These are phyloP conservation scores for Acronicta psi DNA, from an alignment of 2,888 invertebrate species.

Conservation along the genomic window DNA sequence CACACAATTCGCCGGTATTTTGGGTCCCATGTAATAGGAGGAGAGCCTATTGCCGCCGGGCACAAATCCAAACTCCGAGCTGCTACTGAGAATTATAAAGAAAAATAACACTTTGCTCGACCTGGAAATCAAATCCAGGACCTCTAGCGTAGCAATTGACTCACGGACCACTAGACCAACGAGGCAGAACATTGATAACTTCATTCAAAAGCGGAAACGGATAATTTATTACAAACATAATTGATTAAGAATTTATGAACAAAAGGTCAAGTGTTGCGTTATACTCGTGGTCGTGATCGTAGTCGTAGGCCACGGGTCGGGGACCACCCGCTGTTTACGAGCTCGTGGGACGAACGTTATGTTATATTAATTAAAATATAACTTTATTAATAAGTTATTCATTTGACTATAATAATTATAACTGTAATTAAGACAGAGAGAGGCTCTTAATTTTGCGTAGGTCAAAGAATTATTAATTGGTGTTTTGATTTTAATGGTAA, in stretches of 20 bases:
- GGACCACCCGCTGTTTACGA: constrained; percentile 50
- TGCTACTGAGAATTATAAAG: no score
- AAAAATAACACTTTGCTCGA: background rate
- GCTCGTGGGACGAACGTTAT: constrained; percentile 47
- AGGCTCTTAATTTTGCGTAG: background rate
- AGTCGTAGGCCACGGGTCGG: constrained; percentile 4
- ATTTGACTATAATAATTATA: constrained; percentile 32
- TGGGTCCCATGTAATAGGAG: no score
- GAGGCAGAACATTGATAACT: constrained; percentile 42
- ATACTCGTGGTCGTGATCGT: no score
- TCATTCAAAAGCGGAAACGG: constrained; percentile 38
- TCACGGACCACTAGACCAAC: no score
- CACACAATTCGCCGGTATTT: no score
- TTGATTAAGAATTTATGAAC: constrained; percentile 53
- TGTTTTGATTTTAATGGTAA: no score
- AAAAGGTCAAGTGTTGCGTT: constrained; percentile 37
- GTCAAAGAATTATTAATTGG: no score
- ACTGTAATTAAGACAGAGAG: constrained; percentile 19
- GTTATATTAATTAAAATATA: constrained; percentile 51
- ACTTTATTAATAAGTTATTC: constrained; percentile 45
- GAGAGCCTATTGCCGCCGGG: no score
- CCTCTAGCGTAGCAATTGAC: no score
- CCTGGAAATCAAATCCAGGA: no score
- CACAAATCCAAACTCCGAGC: no score
- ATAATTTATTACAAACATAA: constrained; percentile 49